Conservation (phyloP, 1,140 invertebrate genomes). For the Eufriesea mexicana region DNA sequence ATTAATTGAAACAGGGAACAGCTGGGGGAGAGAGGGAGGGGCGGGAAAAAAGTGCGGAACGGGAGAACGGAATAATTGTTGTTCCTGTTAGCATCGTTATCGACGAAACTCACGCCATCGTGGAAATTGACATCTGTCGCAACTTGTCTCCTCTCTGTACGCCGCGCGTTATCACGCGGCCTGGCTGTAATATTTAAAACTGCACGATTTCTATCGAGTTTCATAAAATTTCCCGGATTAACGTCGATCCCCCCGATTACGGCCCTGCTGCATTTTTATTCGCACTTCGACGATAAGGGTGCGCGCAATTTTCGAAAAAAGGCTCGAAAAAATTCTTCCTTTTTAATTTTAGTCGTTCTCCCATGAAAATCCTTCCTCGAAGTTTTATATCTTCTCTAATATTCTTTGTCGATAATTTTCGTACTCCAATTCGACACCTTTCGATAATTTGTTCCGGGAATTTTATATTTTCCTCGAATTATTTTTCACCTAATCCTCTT, state of each 20-base stretch:
- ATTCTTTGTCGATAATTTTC: too few species aligned
- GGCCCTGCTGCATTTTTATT: background rate
- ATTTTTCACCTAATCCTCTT: too few species aligned
- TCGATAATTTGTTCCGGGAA: too few species aligned
- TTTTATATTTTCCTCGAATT: too few species aligned
- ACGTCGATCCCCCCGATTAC: too few species aligned
- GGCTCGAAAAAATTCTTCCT: background rate
- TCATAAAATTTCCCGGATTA: background rate
- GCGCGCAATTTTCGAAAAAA: background rate
- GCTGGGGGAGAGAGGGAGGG: background rate
- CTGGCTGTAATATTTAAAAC: background rate
- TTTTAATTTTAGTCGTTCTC: too few species aligned
- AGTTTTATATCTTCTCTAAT: too few species aligned
- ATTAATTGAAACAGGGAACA: slow-evolving; percentile 31
- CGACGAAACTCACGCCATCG: slow-evolving; percentile 39
- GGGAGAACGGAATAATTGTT: slow-evolving; percentile 38
- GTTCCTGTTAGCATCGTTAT: slow-evolving; percentile 47
- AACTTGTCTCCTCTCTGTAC: slow-evolving; percentile 19
- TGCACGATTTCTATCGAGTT: background rate
- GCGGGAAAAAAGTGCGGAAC: background rate
- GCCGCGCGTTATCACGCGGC: slow-evolving; percentile 23
- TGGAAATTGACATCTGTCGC: slow-evolving; percentile 52
- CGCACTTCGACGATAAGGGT: background rate
- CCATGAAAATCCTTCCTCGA: too few species aligned
- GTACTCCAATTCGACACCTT: too few species aligned